A percentile compares a stretch with the other conserved stretches of the same genome.
These are phyloP conservation scores for Paratrypauchen microcephalus DNA, from an alignment of 2,797 vertebrate species.

Conservation along the genomic window DNA sequence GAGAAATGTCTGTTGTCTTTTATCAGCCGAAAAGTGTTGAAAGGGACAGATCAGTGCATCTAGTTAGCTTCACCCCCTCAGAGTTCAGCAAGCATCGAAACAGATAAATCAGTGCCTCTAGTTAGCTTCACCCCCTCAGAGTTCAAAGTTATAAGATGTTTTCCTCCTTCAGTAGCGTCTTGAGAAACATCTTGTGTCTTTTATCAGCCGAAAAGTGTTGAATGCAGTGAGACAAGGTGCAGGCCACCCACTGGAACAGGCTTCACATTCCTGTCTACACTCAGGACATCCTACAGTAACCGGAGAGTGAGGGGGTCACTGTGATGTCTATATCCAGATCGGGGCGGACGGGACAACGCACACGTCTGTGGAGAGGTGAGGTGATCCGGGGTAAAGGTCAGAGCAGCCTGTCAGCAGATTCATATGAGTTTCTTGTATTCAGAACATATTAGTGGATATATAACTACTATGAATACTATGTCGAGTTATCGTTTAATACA, in stretches of 20 bases:
- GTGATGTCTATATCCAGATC: constrained; percentile 64
- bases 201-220: constrained; percentile 17
- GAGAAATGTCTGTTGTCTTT: constrained; percentile 6
- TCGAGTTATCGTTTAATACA: too few species aligned
- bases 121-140: too few species aligned
- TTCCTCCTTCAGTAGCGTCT: constrained; percentile 1
- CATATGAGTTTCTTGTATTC: not conserved
- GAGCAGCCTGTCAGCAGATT: not conserved
- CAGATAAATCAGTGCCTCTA: too few species aligned
- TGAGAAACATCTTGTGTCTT: constrained; percentile 7
- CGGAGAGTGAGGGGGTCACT: constrained; percentile 45
- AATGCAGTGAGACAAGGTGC: constrained; percentile 22
- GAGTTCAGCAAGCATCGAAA: too few species aligned
- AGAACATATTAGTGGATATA: not conserved
- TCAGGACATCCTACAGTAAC: constrained; percentile 48
- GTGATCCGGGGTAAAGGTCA: not conserved
- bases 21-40: constrained; percentile 16
- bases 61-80: too few species aligned
- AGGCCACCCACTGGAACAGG: constrained; percentile 55
- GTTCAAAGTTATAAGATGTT: not conserved
- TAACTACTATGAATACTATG: too few species aligned
- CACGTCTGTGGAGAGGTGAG: constrained; percentile 18
- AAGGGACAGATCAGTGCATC: too few species aligned
- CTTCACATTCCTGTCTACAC: constrained; percentile 57
- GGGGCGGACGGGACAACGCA: constrained; percentile 9